Percentiles rank a stretch among this genome's conserved stretches.
Evolutionary conservation across 2,113 vertebrate species (phyloP).

Genomic region (Sylvilagus bachmani): DNA sequence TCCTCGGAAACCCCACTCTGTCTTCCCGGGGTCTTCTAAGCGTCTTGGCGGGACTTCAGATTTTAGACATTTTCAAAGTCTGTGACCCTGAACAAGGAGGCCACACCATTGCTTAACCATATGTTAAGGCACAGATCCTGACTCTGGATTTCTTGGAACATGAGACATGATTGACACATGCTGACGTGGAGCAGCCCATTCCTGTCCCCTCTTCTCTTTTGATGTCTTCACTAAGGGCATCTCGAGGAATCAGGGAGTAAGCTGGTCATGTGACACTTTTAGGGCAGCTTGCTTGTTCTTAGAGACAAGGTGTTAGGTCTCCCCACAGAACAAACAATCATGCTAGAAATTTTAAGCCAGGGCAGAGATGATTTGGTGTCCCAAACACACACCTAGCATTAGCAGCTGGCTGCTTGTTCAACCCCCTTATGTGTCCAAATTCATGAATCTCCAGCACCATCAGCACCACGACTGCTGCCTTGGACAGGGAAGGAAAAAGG

Average conservation of each 20-base stretch:
- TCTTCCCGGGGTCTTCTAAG: background rate
- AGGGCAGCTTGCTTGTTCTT: too few species aligned
- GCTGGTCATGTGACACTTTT: background rate
- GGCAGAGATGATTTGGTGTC: background rate
- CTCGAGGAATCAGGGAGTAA: rapidly evolving
- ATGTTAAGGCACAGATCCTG: too few species aligned
- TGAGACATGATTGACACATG: too few species aligned
- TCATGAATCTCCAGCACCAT: background rate
- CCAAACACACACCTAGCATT: too few species aligned
- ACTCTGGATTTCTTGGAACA: too few species aligned
- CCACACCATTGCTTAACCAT: too few species aligned
- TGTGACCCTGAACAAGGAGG: background rate
- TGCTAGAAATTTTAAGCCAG: background rate
- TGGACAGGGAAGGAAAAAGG: background rate
- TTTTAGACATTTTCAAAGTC: background rate
- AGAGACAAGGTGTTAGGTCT: too few species aligned
- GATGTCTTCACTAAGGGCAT: background rate
- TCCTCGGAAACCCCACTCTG: background rate
- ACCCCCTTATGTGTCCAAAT: too few species aligned
- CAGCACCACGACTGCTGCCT: background rate
- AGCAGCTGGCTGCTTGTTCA: background rate
- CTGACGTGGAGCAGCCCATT: too few species aligned
- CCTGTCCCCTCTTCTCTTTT: rapidly evolving
- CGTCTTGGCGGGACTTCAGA: background rate
- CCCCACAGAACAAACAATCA: background rate